Evolutionary conservation across 92 coral and sea anemone species (phyloP), one percentile per base, ranked within the genome.

Genomic region (Pocillopora meandrina): DNA sequence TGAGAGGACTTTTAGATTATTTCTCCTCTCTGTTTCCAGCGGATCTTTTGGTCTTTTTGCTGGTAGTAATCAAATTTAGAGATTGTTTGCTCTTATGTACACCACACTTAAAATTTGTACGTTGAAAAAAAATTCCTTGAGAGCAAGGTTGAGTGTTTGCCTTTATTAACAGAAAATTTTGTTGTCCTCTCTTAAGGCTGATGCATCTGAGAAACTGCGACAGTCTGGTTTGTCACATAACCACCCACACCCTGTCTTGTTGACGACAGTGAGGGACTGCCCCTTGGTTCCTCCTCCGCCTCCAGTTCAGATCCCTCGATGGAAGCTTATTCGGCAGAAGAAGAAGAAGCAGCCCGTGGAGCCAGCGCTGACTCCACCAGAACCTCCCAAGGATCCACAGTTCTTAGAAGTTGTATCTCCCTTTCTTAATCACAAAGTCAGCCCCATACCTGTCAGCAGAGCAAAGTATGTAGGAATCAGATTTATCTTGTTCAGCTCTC

Each of bases 221-320:
- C 99, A 88, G 83, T 91, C 99, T 36, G 99, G 99, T 5, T 76
- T 96, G 81, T 96, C 99, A 11, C 99, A 94, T 87, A 91, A 88
- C 80, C 99, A 96, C 69, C 99, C 99, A 18, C 99, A 96, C 84
- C 93, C 99, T 5, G 92, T 92, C 34, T 88, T 96, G 91, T 90
- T 96, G 36, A 94, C 98, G 12, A 79, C 89, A 66, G 82, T 91
- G n/a, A 88, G 99, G 16, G 97, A 96, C 87, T 92, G 95, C 34
- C 99, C 98, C 47, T 90, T 96, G 47, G 99, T 96, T 0, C 98
- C 98, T 55, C 99, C 99, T 47, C 98, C 99, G 12, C 99, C 99
- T 12, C 99, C 99, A 56, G 82, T 96, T 21, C 95, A 92, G 83
- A 94, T 96, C 74, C 99, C 99, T 9, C 91, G 99, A 36, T 96